Conservation (phyloP, 1,140 invertebrate species). For the Chymomyza costata region DNA sequence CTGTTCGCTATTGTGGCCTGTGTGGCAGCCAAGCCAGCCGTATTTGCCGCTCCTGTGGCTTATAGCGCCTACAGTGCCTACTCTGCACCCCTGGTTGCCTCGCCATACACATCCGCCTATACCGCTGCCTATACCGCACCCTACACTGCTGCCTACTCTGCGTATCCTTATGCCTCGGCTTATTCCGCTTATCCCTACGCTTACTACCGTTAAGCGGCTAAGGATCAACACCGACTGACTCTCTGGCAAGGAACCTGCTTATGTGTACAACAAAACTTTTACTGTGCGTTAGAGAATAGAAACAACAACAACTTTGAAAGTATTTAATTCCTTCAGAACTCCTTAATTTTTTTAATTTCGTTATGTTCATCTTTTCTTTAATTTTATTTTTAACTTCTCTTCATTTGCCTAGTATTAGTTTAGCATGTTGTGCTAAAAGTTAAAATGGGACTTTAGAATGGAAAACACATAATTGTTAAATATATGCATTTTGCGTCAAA, state of each 20-base stretch:
- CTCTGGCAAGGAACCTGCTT: neutral
- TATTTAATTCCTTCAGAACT: neutral
- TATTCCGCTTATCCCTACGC: constrained; percentile 65
- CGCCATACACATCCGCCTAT: constrained; percentile 54
- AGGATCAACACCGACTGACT: neutral
- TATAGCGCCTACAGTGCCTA: constrained; percentile 77
- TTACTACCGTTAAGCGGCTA: constrained; percentile 53
- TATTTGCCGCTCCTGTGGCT: constrained; percentile 55
- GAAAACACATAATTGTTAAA: constrained; percentile 32
- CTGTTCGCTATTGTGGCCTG: constrained; percentile 72
- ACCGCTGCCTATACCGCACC: constrained; percentile 41
- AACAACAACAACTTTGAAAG: constrained; percentile 9
- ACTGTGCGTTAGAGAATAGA: no score
- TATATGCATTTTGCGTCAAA: constrained; percentile 65
- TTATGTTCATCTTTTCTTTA: neutral
- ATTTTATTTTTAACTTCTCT: neutral
- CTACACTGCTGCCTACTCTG: constrained; percentile 58
- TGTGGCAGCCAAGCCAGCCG: constrained; percentile 62
- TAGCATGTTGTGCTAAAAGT: constrained; percentile 17
- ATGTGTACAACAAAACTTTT: neutral
- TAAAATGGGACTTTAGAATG: neutral
- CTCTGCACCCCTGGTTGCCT: constrained; percentile 59
- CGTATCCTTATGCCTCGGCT: constrained; percentile 59
- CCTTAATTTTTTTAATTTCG: neutral
- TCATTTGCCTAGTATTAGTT: constrained; percentile 33